Percentiles rank a stretch among this genome's conserved stretches.
Conservation (phyloP, 2,888 invertebrate species). For the Arge pagana region DNA sequence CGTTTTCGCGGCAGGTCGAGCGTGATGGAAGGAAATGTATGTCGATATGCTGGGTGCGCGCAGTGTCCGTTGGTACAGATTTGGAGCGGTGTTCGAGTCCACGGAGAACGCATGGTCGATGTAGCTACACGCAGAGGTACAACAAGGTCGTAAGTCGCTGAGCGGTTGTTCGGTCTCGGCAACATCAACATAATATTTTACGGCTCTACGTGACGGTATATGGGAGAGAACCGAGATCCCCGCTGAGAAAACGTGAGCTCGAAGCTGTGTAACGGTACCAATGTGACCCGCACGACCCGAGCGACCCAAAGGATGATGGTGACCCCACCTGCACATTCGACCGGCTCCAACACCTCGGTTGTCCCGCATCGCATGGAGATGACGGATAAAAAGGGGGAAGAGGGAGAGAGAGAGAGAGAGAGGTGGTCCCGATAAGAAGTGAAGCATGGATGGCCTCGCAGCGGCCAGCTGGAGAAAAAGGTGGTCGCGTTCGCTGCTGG, state of each 20-base stretch:
- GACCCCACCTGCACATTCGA: constrained; percentile 15
- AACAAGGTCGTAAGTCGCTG: constrained; percentile 20
- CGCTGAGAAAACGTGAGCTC: constrained; percentile 44
- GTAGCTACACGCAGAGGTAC: too few relatives aligned
- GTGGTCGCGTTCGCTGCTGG: neutral
- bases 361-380: too few relatives aligned
- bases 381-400: neutral
- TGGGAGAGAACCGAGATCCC: constrained; percentile 29
- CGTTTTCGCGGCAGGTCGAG: too few relatives aligned
- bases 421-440: too few relatives aligned
- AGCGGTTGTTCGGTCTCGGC: constrained; percentile 20
- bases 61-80: too few relatives aligned
- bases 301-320: constrained; percentile 43
- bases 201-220: constrained; percentile 27
- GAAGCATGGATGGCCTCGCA: too few relatives aligned
- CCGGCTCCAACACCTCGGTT: too few relatives aligned
- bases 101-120: too few relatives aligned
- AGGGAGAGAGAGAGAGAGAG: neutral
- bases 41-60: too few relatives aligned
- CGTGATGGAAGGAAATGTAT: too few relatives aligned
- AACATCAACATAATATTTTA: constrained; percentile 22
- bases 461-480: neutral
- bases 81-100: too few relatives aligned
- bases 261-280: constrained; percentile 49
- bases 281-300: constrained; percentile 50